Conservation (phyloP, 2,797 vertebrate species). For the Mormyrops attenuatus region DNA sequence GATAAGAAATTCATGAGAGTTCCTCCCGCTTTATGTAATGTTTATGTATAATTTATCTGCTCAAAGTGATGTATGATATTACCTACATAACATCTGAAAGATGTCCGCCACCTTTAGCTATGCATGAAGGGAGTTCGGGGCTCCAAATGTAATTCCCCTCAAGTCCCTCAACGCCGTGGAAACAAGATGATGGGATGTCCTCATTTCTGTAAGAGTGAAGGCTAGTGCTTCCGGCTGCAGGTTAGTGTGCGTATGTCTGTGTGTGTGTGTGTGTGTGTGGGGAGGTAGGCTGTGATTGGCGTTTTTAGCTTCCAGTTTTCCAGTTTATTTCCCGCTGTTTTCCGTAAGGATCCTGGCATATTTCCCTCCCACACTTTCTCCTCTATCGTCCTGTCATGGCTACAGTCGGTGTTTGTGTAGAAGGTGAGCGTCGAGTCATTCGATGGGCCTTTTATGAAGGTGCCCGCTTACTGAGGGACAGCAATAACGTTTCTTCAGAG, state of each 20-base stretch:
- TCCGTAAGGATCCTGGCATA: not conserved
- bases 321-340: not conserved
- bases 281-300: not conserved
- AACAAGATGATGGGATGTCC: not conserved
- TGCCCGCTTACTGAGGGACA: not conserved
- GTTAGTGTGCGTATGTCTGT: not conserved
- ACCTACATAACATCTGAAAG: constrained; percentile 25
- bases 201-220: not conserved
- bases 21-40: constrained; percentile 42
- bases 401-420: not conserved
- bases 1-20: constrained; percentile 45
- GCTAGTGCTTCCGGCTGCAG: not conserved
- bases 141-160: not conserved
- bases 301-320: not conserved
- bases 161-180: not conserved
- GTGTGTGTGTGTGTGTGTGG: not conserved
- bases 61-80: constrained; percentile 42
- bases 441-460: not conserved
- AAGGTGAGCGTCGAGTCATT: not conserved
- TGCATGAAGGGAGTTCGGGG: not conserved
- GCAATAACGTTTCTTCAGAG: not conserved
- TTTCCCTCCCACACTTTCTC: not conserved
- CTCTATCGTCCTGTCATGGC: not conserved
- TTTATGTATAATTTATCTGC: constrained; percentile 42
- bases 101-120: not conserved